phyloP scores from a whole-genome alignment of 2,888 invertebrate species.

The Catotricha subobsoleta region DNA sequence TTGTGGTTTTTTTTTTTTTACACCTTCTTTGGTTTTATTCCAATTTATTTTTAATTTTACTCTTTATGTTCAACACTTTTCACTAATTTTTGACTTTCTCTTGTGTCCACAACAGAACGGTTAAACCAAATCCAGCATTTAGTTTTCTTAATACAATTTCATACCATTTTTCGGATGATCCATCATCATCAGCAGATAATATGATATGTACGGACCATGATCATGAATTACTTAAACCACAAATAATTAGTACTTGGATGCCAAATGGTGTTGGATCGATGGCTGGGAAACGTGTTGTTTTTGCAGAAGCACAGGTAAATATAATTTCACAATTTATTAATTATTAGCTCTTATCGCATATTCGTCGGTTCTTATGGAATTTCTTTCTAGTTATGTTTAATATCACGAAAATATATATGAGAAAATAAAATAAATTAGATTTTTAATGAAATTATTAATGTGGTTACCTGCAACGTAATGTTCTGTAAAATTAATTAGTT shows the following conservation, averaged over 20 bases:
- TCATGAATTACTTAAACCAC: constrained; percentile 65
- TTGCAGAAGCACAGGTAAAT: constrained; percentile 88
- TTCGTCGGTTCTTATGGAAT: too few species aligned
- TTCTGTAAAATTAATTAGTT: too few species aligned
- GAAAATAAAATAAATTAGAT: too few species aligned
- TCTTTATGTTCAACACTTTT: not conserved
- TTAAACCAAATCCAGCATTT: constrained; percentile 27
- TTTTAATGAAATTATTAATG: too few species aligned
- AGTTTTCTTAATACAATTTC: constrained; percentile 29
- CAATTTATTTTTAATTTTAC: not conserved
- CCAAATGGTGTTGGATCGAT: constrained; percentile 75
- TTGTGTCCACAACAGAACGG: constrained; percentile 23
- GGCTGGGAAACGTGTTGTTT: constrained; percentile 63
- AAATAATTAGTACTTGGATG: constrained; percentile 79
- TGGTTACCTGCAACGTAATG: too few species aligned
- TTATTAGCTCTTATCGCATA: too few species aligned
- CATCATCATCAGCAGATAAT: constrained; percentile 32
- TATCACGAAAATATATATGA: too few species aligned
- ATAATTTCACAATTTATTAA: too few species aligned
- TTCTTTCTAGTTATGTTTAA: too few species aligned
- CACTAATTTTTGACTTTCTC: not conserved
- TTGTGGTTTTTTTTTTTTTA: not conserved
- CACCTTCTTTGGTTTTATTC: not conserved
- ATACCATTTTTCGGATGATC: constrained; percentile 28
- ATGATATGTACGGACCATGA: constrained; percentile 70